Base-by-base conservation (phyloP, 1,140 invertebrate species). In the Zaprionus inermis region DNA sequence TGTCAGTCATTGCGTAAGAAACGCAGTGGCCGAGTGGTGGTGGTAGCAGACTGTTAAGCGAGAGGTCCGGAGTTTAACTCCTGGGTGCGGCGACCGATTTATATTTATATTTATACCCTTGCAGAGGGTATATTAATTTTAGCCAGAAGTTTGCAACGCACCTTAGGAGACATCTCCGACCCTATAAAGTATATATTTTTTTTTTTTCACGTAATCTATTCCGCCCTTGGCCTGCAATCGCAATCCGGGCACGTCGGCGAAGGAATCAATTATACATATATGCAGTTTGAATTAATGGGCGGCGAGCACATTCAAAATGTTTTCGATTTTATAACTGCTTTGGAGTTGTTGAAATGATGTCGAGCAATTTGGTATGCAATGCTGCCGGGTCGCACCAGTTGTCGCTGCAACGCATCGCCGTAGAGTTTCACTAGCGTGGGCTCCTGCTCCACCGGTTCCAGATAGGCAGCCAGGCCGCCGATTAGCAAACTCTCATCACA, bases 401-500 rank as follows among this genome's bases (percentile, higher is more conserved):
- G 93, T n/a, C 92, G 93, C 2, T 94, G 91, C 24, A 96, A 72
- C 4, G 95, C 94, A 69, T 93, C 94, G 14, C 94, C 92, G 75
- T 96, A 97, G 24, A 93, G 94, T 69, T 94, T 94, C 5, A 96
- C 92, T 16, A 96, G 82, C 0, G 95, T 95, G 9, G 93, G 80
- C 75, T 97, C 96, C 3, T 93, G 93, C 76, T 97, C 96, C 4
- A 93, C 63, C 1, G 96, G 96, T 76, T 95, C 93, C 9, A 96
- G 83, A 92, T 95, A 96, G 12, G 95, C 94, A n/a, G 94, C 79
- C 1, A 95, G 66, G 0, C 93, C 92, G 32, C 93, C 91, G 20
- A 93, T 76, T 4, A 94, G 71, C 91, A 95, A 92, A 44, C 94
- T 93, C 22, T 94, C 91, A 20, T 95, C 93, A 52, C 97, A 94